Percentiles rank a stretch among this genome's conserved stretches.
Evolutionary conservation across 2,888 invertebrate genomes (phyloP).

Genomic region (Phyto melanocephala): DNA sequence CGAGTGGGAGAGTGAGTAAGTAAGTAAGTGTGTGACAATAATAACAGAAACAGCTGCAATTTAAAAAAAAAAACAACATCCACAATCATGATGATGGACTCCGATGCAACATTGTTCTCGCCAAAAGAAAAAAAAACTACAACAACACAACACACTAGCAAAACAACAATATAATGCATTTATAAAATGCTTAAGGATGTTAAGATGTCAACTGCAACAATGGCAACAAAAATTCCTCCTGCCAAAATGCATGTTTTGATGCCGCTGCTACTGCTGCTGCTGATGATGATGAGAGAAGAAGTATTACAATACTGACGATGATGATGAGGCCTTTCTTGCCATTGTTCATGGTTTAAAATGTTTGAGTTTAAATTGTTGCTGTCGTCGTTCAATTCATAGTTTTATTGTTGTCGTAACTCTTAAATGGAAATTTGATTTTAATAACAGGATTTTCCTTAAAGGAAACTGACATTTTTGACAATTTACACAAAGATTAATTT

Average conservation of each 20-base stretch:
- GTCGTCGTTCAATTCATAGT: background rate
- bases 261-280: background rate
- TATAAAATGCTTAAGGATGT: slow-evolving; percentile 57
- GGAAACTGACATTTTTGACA: slow-evolving; percentile 57
- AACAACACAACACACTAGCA: background rate
- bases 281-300: slow-evolving; percentile 21
- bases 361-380: slow-evolving; percentile 34
- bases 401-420: slow-evolving; percentile 26
- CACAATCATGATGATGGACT: slow-evolving; percentile 50
- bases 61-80: background rate
- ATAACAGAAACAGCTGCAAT: slow-evolving; percentile 23
- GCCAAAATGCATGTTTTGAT: slow-evolving; percentile 46
- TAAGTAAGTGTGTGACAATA: slow-evolving; percentile 44
- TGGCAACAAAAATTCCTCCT: slow-evolving; percentile 10
- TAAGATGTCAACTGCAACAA: slow-evolving; percentile 34
- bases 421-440: slow-evolving; percentile 61
- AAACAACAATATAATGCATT: background rate
- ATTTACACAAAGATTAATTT: slow-evolving; percentile 57
- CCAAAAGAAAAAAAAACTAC: background rate
- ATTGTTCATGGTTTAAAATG: slow-evolving; percentile 22
- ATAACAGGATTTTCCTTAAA: slow-evolving; percentile 62
- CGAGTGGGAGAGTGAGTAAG: background rate
- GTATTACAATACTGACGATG: slow-evolving; percentile 12
- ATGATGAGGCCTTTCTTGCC: background rate
- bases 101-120: slow-evolving; percentile 1